phyloP scores from a whole-genome alignment of 2,888 invertebrate genomes.

The Mimachlamys varia region DNA sequence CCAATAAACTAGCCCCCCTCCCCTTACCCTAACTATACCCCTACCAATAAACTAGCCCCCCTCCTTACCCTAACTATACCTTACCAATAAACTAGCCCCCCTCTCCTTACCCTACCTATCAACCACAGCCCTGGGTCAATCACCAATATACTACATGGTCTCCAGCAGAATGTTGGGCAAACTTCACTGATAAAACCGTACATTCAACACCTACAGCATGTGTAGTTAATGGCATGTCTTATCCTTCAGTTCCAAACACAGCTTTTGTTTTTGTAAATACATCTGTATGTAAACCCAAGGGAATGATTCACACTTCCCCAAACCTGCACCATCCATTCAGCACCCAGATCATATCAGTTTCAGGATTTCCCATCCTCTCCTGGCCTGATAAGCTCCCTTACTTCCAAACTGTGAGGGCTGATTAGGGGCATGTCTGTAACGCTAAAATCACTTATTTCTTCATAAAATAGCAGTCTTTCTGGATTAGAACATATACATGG shows the following conservation, averaged over 20 bases:
- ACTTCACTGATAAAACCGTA: background rate
- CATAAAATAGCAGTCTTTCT: background rate
- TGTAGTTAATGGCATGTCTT: background rate
- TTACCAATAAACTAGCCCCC: background rate
- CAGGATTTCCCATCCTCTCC: background rate
- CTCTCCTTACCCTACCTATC: background rate
- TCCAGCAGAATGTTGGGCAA: background rate
- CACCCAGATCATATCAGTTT: background rate
- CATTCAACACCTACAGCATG: background rate
- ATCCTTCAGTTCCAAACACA: background rate
- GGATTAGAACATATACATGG: background rate
- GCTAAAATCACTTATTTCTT: background rate
- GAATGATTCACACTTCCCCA: background rate
- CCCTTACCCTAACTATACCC: background rate
- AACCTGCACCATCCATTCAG: background rate
- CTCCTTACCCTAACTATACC: background rate
- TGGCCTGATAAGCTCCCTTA: background rate
- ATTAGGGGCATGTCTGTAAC: background rate
- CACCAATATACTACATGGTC: background rate
- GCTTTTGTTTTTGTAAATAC: conserved; percentile 18
- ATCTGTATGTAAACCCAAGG: background rate
- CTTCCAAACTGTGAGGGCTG: background rate
- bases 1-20: background rate
- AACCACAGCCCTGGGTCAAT: background rate
- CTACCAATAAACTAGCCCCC: background rate